phyloP scores from a whole-genome alignment of 1,140 invertebrate species.

The Watersipora subatra region DNA sequence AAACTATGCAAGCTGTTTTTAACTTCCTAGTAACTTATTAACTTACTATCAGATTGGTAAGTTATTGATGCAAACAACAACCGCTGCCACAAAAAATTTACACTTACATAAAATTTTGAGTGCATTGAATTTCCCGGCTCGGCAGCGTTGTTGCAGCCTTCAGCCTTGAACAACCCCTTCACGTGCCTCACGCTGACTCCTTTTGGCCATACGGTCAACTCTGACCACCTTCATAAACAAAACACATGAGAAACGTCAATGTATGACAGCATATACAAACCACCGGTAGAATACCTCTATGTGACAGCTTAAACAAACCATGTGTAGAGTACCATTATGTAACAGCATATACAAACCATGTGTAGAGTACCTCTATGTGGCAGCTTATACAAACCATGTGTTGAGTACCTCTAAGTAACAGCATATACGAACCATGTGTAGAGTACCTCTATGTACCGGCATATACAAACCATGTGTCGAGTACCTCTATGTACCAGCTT shows the following conservation, averaged over 20 bases:
- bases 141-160: slow-evolving; percentile 59
- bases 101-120: slow-evolving; percentile 67
- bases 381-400: no score
- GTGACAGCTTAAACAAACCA: no score
- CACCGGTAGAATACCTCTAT: no score
- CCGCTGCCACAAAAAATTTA: not conserved
- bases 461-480: no score
- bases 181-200: slow-evolving; percentile 67
- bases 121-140: slow-evolving; percentile 70
- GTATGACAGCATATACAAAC: no score
- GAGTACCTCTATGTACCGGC: no score
- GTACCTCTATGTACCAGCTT: no score
- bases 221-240: slow-evolving; percentile 63
- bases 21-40: not conserved
- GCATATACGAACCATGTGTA: no score
- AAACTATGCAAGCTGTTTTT: not conserved
- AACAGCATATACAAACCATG: no score
- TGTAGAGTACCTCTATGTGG: no score
- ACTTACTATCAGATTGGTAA: not conserved
- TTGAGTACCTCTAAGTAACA: no score
- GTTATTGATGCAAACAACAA: not conserved
- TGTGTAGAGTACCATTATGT: no score
- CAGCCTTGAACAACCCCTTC: slow-evolving; percentile 62
- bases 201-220: slow-evolving; percentile 56
- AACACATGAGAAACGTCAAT: slow-evolving; percentile 10